Conservation (phyloP, 2,888 invertebrate genomes). For the Reticulitermes lucifugus region DNA sequence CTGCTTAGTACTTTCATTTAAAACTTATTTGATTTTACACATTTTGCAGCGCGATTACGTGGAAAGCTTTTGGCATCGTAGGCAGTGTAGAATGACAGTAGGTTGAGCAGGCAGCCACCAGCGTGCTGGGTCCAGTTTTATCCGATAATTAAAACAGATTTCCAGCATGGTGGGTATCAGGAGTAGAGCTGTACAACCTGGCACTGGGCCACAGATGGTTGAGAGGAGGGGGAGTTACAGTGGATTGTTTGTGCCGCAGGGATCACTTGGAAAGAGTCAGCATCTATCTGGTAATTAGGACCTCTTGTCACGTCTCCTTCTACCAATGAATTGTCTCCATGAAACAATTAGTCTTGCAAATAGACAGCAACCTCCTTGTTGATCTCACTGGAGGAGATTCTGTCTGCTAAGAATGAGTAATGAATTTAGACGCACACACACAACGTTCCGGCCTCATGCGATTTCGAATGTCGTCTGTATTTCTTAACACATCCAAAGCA, state of each 20-base stretch:
- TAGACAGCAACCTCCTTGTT: background rate
- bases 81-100: too few species aligned
- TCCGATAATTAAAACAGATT: slow-evolving; percentile 8
- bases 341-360: slow-evolving; percentile 10
- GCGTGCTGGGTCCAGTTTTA: too few species aligned
- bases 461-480: background rate
- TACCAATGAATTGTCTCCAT: background rate
- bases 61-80: too few species aligned
- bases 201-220: background rate
- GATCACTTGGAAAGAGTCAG: background rate
- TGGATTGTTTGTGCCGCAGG: background rate
- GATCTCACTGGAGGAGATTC: too few species aligned
- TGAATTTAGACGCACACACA: background rate
- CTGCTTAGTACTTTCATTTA: too few species aligned
- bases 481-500: background rate
- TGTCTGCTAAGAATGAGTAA: background rate
- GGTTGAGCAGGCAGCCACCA: too few species aligned
- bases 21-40: too few species aligned
- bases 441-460: background rate
- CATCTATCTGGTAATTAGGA: background rate
- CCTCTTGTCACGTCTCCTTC: background rate
- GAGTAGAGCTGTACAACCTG: background rate
- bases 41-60: too few species aligned
- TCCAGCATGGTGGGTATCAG: background rate
- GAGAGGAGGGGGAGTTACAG: background rate